These are phyloP conservation scores for Cydia strobilella DNA, from an alignment of 1,140 invertebrate genomes.

Conservation along the genomic window DNA sequence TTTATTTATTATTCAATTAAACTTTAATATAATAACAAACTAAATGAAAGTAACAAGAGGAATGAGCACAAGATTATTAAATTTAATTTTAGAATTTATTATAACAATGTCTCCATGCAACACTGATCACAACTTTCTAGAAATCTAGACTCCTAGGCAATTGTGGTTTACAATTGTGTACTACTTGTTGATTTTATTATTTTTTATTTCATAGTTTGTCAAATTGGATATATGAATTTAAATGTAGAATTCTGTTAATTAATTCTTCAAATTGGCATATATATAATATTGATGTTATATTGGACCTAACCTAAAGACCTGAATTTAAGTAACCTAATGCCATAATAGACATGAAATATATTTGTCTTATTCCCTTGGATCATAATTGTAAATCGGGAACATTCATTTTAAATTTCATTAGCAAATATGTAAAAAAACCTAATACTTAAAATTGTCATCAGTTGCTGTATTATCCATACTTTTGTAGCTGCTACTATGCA, in stretches of 20 bases:
- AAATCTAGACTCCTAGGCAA: background rate
- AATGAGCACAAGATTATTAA: background rate
- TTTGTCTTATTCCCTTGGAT: too few relatives aligned
- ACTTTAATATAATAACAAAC: background rate
- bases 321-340: too few relatives aligned
- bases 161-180: conserved; percentile 2
- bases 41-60: background rate
- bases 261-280: too few relatives aligned
- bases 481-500: background rate
- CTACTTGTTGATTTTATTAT: background rate
- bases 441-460: background rate
- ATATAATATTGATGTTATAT: too few relatives aligned
- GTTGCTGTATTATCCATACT: background rate
- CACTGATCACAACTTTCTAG: conserved; percentile 30
- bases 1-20: too few relatives aligned
- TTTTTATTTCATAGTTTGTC: background rate
- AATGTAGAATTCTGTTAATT: too few relatives aligned
- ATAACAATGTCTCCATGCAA: background rate
- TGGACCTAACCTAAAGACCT: too few relatives aligned
- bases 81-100: background rate
- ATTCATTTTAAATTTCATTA: too few relatives aligned
- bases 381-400: too few relatives aligned
- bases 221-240: background rate
- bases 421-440: background rate
- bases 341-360: too few relatives aligned